These are phyloP conservation scores for Streptopelia turtur DNA, from an alignment of 2,797 vertebrate species.

Conservation along the genomic window DNA sequence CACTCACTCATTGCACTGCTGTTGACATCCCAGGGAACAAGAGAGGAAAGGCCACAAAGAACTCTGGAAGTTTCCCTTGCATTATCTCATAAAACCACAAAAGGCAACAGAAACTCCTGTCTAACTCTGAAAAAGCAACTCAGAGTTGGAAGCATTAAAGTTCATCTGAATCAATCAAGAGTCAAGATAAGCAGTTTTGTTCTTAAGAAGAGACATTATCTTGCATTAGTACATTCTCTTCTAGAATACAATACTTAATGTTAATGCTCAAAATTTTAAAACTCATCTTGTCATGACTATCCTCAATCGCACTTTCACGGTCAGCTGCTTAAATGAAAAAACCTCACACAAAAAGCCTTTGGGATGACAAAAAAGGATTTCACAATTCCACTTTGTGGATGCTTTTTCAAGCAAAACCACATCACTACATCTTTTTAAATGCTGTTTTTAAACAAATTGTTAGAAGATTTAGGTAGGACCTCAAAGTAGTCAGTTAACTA, in stretches of 20 bases:
- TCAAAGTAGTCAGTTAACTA: constrained; percentile 41
- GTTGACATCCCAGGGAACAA: not conserved
- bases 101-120: not conserved
- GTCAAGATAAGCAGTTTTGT: not conserved
- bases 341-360: not conserved
- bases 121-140: not conserved
- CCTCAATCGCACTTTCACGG: not conserved
- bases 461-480: constrained; percentile 25
- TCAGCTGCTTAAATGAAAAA: not conserved
- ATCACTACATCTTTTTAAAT: not conserved
- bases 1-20: not conserved
- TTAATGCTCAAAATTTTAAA: not conserved
- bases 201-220: not conserved
- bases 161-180: not conserved
- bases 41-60: not conserved
- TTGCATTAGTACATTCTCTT: not conserved
- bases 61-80: not conserved
- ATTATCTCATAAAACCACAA: not conserved
- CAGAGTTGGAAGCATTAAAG: not conserved
- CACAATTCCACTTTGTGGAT: not conserved
- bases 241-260: not conserved
- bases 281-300: not conserved
- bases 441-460: not conserved
- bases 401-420: not conserved
- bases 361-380: not conserved